Evolutionary conservation across 2,113 vertebrate species (phyloP).

Genomic region (Thalassoma bifasciatum): DNA sequence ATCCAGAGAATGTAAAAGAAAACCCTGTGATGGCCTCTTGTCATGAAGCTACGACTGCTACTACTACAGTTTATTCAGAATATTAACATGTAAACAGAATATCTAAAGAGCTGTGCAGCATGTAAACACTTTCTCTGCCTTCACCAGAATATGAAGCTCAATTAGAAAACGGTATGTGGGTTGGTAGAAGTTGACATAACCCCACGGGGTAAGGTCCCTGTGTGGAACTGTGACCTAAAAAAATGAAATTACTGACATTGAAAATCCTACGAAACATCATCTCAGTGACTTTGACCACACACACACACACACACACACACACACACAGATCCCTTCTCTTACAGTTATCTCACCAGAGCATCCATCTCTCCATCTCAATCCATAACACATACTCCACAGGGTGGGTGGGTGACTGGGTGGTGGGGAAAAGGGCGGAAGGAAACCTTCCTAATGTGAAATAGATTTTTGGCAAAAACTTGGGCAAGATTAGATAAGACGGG

Average conservation of each 20-base stretch:
- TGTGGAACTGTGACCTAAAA: neutral
- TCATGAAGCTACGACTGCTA: no score
- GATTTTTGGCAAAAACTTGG: constrained; percentile 71
- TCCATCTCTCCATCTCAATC: constrained; percentile 4
- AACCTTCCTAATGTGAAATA: constrained; percentile 73
- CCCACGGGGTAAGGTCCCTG: neutral
- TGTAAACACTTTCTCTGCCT: no score
- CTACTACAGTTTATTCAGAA: no score
- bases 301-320: constrained; percentile 18
- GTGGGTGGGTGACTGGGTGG: constrained; percentile 67
- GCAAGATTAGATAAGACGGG: constrained; percentile 71
- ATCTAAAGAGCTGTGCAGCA: no score
- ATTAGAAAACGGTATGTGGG: no score
- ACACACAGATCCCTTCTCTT: constrained; percentile 10
- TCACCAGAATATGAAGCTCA: no score
- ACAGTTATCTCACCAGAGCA: neutral
- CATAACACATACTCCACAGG: constrained; percentile 41
- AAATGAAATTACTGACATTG: neutral
- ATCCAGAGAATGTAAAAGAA: no score
- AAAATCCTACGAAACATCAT: neutral
- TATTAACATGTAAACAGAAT: no score
- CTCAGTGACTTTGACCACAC: neutral
- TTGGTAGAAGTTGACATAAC: constrained; percentile 7
- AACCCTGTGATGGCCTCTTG: no score
- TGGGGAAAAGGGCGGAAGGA: constrained; percentile 61